Evolutionary conservation across 2,888 invertebrate species (phyloP).

Genomic region (Stegana nigrithorax): DNA sequence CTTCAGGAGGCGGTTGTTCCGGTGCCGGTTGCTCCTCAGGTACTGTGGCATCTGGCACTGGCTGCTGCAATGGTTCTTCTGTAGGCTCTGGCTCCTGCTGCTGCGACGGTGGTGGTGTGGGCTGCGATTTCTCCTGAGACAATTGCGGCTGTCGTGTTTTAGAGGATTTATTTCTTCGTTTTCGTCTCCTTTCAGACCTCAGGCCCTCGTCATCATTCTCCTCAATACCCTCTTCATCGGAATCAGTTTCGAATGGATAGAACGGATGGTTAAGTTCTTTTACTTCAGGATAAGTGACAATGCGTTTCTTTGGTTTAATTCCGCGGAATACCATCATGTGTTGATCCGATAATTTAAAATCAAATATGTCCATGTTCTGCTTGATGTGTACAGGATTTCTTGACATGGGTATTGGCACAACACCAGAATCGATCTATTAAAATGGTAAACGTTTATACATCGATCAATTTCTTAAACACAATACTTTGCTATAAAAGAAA

Average conservation of each 20-base stretch:
- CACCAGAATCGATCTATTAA: constrained; percentile 55
- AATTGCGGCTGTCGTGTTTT: too few relatives aligned
- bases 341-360: constrained; percentile 71
- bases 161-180: too few relatives aligned
- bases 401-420: constrained; percentile 73
- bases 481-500: too few relatives aligned
- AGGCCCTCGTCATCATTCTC: constrained; percentile 41
- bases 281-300: constrained; percentile 37
- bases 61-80: not conserved
- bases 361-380: constrained; percentile 72
- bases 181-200: too few relatives aligned
- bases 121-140: too few relatives aligned
- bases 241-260: constrained; percentile 48
- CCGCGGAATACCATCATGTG: constrained; percentile 64
- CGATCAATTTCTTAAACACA: too few relatives aligned
- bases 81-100: not conserved
- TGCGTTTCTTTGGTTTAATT: constrained; percentile 42
- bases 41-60: not conserved
- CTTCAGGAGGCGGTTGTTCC: not conserved
- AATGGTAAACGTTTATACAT: too few relatives aligned
- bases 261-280: constrained; percentile 36
- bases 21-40: not conserved
- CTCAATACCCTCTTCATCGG: constrained; percentile 27
- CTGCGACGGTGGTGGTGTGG: not conserved
- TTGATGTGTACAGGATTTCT: constrained; percentile 70